Percentiles rank a stretch among this genome's conserved stretches.
phyloP scores from a whole-genome alignment of 2,113 vertebrate species.

The Ascaphus truei region DNA sequence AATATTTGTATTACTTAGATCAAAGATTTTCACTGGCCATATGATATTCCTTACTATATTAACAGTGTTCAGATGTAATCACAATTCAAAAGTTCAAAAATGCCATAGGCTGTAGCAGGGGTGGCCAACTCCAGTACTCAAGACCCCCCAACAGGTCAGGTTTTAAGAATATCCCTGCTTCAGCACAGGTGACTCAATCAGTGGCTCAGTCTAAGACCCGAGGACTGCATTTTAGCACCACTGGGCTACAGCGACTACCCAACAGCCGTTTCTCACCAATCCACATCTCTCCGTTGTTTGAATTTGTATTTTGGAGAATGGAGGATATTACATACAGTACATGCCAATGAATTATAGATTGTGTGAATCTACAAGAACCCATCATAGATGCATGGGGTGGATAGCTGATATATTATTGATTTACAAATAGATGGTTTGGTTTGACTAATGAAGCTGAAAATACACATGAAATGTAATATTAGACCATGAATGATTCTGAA shows the following conservation, averaged over 20 bases:
- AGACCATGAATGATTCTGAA: neutral
- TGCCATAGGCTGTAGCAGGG: too few species aligned
- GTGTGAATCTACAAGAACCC: neutral
- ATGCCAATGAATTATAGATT: neutral
- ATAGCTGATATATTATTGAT: constrained; percentile 1
- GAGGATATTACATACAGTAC: neutral
- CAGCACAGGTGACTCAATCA: too few species aligned
- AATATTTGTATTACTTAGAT: too few species aligned
- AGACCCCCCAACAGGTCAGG: too few species aligned
- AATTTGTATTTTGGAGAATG: neutral
- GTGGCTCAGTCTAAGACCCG: too few species aligned
- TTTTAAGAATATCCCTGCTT: too few species aligned
- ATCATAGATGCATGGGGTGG: neutral
- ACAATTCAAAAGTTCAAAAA: neutral
- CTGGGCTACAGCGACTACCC: too few species aligned
- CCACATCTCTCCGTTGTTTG: neutral
- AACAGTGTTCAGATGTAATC: neutral
- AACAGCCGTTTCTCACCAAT: neutral
- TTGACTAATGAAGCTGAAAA: neutral
- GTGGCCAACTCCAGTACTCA: too few species aligned
- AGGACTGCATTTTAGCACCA: too few species aligned
- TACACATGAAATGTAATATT: constrained; percentile 3
- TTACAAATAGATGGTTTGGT: neutral
- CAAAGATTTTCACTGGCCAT: too few species aligned
- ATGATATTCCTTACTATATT: too few species aligned